Percentiles rank a stretch among this genome's conserved stretches.
Evolutionary conservation across 2,797 vertebrate genomes (phyloP).

Genomic region (Steatocranus sp.): DNA sequence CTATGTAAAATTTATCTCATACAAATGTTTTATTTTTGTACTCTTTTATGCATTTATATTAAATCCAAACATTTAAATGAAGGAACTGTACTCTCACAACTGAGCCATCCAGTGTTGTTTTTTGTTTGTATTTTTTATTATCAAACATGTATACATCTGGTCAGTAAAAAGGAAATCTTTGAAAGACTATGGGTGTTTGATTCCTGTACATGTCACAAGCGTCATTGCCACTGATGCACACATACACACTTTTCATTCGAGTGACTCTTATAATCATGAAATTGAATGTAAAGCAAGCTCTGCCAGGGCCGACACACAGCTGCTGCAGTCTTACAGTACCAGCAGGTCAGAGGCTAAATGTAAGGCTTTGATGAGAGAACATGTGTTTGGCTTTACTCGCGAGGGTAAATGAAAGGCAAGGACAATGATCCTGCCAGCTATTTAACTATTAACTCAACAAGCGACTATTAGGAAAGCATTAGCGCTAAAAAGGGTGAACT

Average conservation of each 20-base stretch:
- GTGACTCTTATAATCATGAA: neutral
- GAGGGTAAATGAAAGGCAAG: slow-evolving; percentile 49
- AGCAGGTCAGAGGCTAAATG: slow-evolving; percentile 34
- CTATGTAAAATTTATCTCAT: slow-evolving; percentile 60
- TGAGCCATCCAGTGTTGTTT: slow-evolving; percentile 22
- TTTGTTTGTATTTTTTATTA: neutral
- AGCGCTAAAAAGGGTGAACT: slow-evolving; percentile 65
- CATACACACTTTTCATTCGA: neutral
- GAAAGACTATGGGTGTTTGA: neutral
- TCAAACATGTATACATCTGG: slow-evolving; percentile 12
- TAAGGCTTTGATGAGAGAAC: slow-evolving; percentile 66
- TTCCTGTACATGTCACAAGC: slow-evolving; percentile 1
- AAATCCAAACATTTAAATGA: slow-evolving; percentile 59
- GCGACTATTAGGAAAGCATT: slow-evolving; percentile 71
- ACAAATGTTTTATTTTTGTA: slow-evolving; percentile 78
- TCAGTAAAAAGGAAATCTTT: slow-evolving; percentile 13
- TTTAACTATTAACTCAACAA: slow-evolving; percentile 70
- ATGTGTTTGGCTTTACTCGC: slow-evolving; percentile 62
- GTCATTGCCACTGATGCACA: neutral
- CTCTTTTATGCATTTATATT: slow-evolving; percentile 61
- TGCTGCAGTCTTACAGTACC: slow-evolving; percentile 30
- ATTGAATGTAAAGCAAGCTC: neutral
- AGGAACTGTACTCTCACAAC: slow-evolving; percentile 48
- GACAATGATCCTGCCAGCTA: slow-evolving; percentile 51
- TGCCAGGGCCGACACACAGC: slow-evolving; percentile 2